Evolutionary conservation across 2,888 invertebrate genomes (phyloP), one percentile per base, ranked within the genome.

Genomic region (Serripes groenlandicus): DNA sequence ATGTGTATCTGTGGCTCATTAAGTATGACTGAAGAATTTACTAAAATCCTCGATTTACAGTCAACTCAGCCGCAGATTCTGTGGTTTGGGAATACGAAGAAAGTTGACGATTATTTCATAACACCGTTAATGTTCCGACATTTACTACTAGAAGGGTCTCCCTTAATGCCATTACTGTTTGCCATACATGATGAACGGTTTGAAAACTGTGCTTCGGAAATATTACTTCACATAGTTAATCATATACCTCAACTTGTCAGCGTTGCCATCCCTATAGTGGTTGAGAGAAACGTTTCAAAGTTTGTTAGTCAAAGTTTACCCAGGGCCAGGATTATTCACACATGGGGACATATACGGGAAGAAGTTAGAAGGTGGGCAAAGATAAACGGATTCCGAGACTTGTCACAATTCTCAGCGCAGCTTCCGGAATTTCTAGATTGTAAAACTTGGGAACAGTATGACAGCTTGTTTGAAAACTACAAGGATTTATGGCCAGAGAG

Each of bases 111-210:
- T 64, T 74, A 74, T 23, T 66, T 30, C 34, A 32, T 74, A 9
- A 62, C 74, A 11, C 23, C 74, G 5, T 32, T 74, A 15, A 52
- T 74, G 64, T 74, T 74, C 34, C 42, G 74, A 15, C 74, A 74
- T 64, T 34, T 74, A 9, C 35, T 74, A 34, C 49, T 74, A n/a
- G 74, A 74, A 28, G 64, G 54, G 9, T 74, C 66, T 0, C 74
- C 74, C 7, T 32, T 64, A 15, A 62, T 74, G 62, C 74, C 74
- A 28, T 49, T 74, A 23, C 23, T 64, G 49, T 64, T 64, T 54
- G 74, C 64, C 2, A 62, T 74, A 26, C 74, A 74, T 32, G 52
- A 74, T 32, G 52, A 74, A 30, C 15, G 26, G 11, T 28, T 64
- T 11, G 64, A 74, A 32, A 34, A 66, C 7, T 30, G 64, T 54